A percentile compares a stretch with the other conserved stretches of the same genome.
These are phyloP conservation scores for Lapara coniferarum DNA, from an alignment of 2,888 invertebrate species.

Conservation along the genomic window DNA sequence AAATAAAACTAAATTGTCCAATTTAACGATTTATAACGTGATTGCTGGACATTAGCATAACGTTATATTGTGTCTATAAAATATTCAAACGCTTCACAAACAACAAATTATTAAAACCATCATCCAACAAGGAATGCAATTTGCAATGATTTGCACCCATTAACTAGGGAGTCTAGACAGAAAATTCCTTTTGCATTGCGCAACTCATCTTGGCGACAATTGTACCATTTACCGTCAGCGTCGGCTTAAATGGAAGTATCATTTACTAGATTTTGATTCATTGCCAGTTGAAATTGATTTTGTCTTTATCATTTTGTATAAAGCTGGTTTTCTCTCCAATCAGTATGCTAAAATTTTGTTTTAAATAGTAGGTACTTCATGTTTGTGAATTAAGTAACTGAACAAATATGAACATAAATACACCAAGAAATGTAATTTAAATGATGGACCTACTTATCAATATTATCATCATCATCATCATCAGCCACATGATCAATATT, in stretches of 20 bases:
- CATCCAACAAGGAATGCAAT: conserved; percentile 66
- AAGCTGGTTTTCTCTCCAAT: not conserved
- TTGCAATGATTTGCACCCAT: conserved; percentile 78
- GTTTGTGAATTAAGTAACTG: too few species aligned
- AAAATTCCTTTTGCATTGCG: conserved; percentile 70
- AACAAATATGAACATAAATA: too few species aligned
- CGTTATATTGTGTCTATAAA: not conserved
- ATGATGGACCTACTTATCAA: too few species aligned
- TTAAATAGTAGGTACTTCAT: not conserved
- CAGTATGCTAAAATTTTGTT: not conserved
- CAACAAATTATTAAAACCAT: conserved; percentile 58
- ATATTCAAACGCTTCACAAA: not conserved
- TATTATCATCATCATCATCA: too few species aligned
- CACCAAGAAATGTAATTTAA: too few species aligned
- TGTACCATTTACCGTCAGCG: conserved; percentile 30
- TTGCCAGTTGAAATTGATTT: conserved; percentile 4
- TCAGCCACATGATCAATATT: too few species aligned
- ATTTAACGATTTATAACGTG: not conserved
- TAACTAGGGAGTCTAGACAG: conserved; percentile 67
- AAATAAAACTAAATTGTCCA: not conserved
- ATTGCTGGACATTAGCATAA: not conserved
- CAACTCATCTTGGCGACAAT: conserved; percentile 62
- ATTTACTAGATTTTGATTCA: conserved; percentile 27
- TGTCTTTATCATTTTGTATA: conserved; percentile 6
- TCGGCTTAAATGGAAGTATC: conserved; percentile 24